Base-by-base conservation (phyloP, 2,797 vertebrate genomes). In the Crenichthys baileyi region DNA sequence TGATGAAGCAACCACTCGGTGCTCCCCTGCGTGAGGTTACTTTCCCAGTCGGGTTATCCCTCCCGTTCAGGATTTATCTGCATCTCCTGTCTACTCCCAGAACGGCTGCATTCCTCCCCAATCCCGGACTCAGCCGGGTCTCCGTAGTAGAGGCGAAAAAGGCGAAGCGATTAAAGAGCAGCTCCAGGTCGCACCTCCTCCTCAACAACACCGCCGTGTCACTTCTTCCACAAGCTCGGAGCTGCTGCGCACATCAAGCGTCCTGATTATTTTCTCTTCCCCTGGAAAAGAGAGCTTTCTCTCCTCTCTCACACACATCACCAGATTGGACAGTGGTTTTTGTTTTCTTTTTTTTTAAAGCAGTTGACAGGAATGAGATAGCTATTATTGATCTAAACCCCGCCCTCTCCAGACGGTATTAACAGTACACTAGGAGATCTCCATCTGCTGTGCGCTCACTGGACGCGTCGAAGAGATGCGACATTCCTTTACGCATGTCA, bases 391-490 rank as follows among this genome's bases (percentile, higher is more conserved):
- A 89, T 79, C 41, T 53, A 90, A 83, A 68, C 92, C 93, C 90
- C 94, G 89, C 94, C 93, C 83, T 80, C 85, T 79, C n/a, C 80
- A 7, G 58, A 78, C 71, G 53, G 79, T 46, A 75, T 95, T 94
- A 95, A 95, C 93, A 91, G 92, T 90, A 88, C 90, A 89, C 89
- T 88, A 78, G 71, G 51, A 58, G 76, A 78, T 85, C 65, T 41
- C 80, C 81, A 77, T 90, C 81, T 86, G 89, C 70, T 73, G 79
- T 58, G 79, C 72, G 80, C 78, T 60, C 68, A 36, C 71, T 22
- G 70, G 77, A 77, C 73, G 5, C 77, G 53, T 79, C 79, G 39
- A 3, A 36, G 60, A 83, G 83, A 83, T 81, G 89, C 83, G 77
- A 84, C 93, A 90, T 94, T 92, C 93, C 91, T 75, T 68, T 18